Percentiles rank a stretch among this genome's conserved stretches.
phyloP scores from a whole-genome alignment of 2,113 vertebrate species.

The Dinomys branickii region DNA sequence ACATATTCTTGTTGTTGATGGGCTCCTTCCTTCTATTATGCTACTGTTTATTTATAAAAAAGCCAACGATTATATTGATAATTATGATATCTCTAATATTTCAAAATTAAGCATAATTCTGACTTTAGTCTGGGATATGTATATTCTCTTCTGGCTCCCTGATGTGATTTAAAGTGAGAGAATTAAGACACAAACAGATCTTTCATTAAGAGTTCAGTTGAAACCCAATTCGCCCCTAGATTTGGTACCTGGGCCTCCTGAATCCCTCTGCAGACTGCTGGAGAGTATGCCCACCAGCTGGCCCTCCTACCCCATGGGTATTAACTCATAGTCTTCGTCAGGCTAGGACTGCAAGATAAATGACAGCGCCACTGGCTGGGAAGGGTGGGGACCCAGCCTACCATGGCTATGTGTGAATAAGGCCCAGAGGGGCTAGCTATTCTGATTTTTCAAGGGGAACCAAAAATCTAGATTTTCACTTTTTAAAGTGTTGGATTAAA shows the following conservation, averaged over 20 bases:
- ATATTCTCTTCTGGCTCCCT: background rate
- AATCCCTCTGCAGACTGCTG: slow-evolving; percentile 25
- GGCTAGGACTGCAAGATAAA: background rate
- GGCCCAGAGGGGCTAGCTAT: background rate
- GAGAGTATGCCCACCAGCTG: background rate
- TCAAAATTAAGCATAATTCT: background rate
- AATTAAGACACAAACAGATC: slow-evolving; percentile 45
- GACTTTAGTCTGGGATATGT: background rate
- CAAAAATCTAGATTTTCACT: background rate
- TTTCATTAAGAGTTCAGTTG: slow-evolving; percentile 10
- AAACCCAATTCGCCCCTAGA: slow-evolving; percentile 40
- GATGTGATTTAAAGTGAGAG: slow-evolving; percentile 53
- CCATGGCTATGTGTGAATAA: background rate
- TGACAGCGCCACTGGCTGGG: background rate
- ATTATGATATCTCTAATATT: slow-evolving; percentile 28
- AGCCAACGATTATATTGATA: slow-evolving; percentile 10
- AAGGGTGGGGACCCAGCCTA: background rate
- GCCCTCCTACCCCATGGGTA: background rate
- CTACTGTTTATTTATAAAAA: slow-evolving; percentile 32
- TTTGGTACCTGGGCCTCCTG: slow-evolving; percentile 43
- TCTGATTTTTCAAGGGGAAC: background rate
- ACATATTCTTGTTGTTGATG: background rate
- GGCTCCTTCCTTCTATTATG: background rate
- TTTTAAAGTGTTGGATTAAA: background rate
- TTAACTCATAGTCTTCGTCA: background rate